Evolutionary conservation across 2,888 invertebrate species (phyloP).

Genomic region (Aleiodes leptofemur): DNA sequence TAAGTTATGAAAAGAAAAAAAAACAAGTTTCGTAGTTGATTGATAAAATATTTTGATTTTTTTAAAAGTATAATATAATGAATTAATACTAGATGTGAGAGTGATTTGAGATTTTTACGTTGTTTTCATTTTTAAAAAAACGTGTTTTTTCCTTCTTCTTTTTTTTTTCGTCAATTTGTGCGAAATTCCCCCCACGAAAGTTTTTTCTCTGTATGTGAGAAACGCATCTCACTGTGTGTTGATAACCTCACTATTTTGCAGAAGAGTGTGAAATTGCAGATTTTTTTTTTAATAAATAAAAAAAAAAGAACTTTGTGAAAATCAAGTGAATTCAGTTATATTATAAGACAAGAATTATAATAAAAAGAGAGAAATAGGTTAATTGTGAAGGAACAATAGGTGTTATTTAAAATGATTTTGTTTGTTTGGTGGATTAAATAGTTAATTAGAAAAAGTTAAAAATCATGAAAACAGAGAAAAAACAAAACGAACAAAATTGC

Average conservation of each 20-base stretch:
- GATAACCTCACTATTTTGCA: slow-evolving; percentile 24
- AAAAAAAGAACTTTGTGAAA: not conserved
- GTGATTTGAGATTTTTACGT: slow-evolving; percentile 1
- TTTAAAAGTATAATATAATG: not conserved
- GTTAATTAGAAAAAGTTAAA: slow-evolving; percentile 42
- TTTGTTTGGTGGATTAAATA: slow-evolving; percentile 11
- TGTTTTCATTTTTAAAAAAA: slow-evolving; percentile 9
- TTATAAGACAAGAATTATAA: not conserved
- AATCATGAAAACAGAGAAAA: slow-evolving; percentile 74
- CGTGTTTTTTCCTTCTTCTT: not conserved
- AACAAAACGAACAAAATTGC: slow-evolving; percentile 71
- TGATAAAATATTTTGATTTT: not conserved
- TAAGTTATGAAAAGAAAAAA: no score
- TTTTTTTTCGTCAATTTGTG: slow-evolving; percentile 1
- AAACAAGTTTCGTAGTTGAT: no score
- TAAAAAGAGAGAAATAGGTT: not conserved
- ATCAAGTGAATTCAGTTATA: not conserved
- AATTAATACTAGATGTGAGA: slow-evolving; percentile 1
- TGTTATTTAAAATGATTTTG: slow-evolving; percentile 23
- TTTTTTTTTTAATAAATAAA: not conserved
- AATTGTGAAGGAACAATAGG: not conserved
- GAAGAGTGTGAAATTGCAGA: not conserved
- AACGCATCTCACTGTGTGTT: not conserved
- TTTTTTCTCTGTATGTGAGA: no score
- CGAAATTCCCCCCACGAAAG: not conserved